A percentile compares a stretch with the other conserved stretches of the same genome.
phyloP scores from a whole-genome alignment of 2,113 vertebrate genomes.

The Philantomba maxwellii region DNA sequence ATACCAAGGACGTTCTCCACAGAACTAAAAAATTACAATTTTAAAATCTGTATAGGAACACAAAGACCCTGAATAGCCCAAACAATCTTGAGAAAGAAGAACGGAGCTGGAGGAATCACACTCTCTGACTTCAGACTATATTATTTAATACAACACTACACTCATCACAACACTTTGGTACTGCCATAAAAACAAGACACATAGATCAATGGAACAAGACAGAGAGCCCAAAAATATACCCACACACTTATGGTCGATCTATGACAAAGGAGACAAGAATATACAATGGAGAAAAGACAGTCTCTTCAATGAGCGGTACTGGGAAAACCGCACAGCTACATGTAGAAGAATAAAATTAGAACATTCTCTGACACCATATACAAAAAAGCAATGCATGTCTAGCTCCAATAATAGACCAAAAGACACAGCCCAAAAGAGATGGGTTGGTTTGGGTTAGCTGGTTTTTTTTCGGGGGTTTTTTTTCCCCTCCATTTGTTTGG shows the following conservation, averaged over 20 bases:
- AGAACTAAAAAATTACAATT: neutral
- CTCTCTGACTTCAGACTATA: neutral
- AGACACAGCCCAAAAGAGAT: neutral
- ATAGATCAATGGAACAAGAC: neutral
- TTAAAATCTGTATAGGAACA: neutral
- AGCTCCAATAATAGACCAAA: neutral
- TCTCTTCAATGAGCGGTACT: neutral
- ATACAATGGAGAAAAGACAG: neutral
- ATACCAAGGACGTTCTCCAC: neutral
- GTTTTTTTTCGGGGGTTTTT: neutral
- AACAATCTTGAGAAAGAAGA: neutral
- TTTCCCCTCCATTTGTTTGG: neutral
- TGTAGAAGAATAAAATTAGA: neutral
- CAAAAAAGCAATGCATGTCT: neutral
- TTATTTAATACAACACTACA: neutral
- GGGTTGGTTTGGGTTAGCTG: neutral
- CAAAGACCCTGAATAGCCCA: neutral
- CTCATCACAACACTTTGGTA: neutral
- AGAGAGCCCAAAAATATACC: neutral
- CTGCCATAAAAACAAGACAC: neutral
- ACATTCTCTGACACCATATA: neutral
- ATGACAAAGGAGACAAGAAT: neutral
- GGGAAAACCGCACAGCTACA: neutral
- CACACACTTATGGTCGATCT: neutral
- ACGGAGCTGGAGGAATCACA: neutral